Evolutionary conservation across 2,888 invertebrate genomes (phyloP), one percentile per base, ranked within the genome.

Genomic region (Cecidostiba fungosa): DNA sequence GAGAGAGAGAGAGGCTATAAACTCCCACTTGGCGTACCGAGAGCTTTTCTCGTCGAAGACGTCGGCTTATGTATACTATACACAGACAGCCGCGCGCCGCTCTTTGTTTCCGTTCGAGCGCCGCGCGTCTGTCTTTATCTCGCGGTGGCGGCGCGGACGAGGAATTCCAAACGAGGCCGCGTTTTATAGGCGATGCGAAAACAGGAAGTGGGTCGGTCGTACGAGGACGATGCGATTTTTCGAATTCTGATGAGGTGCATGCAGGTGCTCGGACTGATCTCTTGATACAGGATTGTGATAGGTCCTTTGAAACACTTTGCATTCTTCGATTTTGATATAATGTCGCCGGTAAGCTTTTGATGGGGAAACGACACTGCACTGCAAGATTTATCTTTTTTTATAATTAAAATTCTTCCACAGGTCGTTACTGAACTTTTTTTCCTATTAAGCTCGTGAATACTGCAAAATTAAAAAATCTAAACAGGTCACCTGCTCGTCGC

Each of bases 121-220:
- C 19, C n/a, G 54, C 16, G n/a, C 54, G 12, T 62, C 78, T 72
- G 39, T 36, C 59, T 73, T 39, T 73, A 32, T 62, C 79, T 72
- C 62, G 16, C 29, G 26, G 77, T 29, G 47, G 6, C n/a, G n/a
- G n/a, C n/a, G n/a, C 29, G 47, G 72, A 10, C 70, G 70, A 50
- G 80, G 80, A 73, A 73, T 72, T 73, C 73, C 72, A 80, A 43
- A 80, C 73, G 80, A 80, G 54, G 80, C 50, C 70, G 36, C 32
- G 70, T 70, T 70, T 70, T 70, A 36, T 29, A n/a, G 23, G 39
- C 12, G 72, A n/a, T 23, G 16, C 69, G 32, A 26, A 16, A 14
- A 19, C 36, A 36, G 39, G 39, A 72, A 72, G n/a, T 72, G 72
- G 72, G 72, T 72, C 72, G 72, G n/a, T 19, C 23, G 59, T 19